Evolutionary conservation across 1,140 invertebrate species (phyloP), one percentile per base, ranked within the genome.

Genomic region (Choristoneura fumiferana): DNA sequence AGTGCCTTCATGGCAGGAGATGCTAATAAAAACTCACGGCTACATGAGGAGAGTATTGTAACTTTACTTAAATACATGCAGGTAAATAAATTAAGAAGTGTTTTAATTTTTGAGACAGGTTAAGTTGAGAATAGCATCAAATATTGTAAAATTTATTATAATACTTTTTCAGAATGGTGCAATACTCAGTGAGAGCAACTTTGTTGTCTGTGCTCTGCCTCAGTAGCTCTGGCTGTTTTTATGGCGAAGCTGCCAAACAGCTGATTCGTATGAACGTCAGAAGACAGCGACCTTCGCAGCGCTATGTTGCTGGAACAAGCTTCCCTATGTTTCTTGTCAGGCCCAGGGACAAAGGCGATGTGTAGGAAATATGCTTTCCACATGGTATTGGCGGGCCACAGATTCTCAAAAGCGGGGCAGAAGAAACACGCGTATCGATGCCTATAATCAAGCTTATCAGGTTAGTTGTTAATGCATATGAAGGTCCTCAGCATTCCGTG

Each of bases 341-440:
- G 91, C 1, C 93, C 93, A 38, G 92, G 93, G 1, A 92, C 93
- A 10, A 81, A 76, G 40, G 75, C 84, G 4, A 95, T 97, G 94
- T 92, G 95, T 60, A 91, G 98, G 43, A 99, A 99, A 86, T 99
- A 98, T 85, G 96, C 98, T n/a, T 99, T 99, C 83, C 97, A 99
- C 76, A 95, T 97, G 91, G 97, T 99, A 13, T 90, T 99, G 10
- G 96, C 98, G 45, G 98, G 98, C 2, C 96, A 98, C 85, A 91
- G 97, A 57, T 99, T 93, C 83, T 95, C 95, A 2, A 98, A 99
- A 86, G 95, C 97, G 9, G 95, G 96, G 0, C 97, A 98, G 78
- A 93, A 94, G 57, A 95, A 94, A 78, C 97, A 98, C 90, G 96
- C 97, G 0, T 91, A 98, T 49, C 90, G 97, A 62, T 97, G 96